A percentile compares a stretch with the other conserved stretches of the same genome.
phyloP scores from a whole-genome alignment of 2,797 vertebrate species.

The Sebastes elongatus region DNA sequence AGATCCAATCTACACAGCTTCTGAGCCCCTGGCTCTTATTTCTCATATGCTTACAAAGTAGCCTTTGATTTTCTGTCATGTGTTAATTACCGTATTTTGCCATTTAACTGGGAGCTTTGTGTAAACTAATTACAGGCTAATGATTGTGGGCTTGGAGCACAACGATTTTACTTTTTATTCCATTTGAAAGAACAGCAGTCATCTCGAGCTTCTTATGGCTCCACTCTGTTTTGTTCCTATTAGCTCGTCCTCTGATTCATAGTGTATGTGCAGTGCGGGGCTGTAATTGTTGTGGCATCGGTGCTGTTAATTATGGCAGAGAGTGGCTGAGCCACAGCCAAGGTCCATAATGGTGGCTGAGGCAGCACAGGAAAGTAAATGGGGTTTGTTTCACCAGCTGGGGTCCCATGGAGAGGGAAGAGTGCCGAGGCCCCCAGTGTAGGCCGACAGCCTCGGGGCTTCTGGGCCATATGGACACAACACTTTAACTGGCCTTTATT shows the following conservation, averaged over 20 bases:
- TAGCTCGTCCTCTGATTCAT: conserved; percentile 94
- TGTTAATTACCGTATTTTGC: conserved; percentile 99
- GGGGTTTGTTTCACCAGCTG: conserved; percentile 98
- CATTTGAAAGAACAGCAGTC: conserved; percentile 86
- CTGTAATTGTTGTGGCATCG: conserved; percentile 97
- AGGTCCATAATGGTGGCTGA: conserved; percentile 95
- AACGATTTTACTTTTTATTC: conserved; percentile 95
- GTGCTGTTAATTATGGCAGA: conserved; percentile 99
- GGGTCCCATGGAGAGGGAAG: conserved; percentile 92
- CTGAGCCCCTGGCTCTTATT: conserved; percentile 91
- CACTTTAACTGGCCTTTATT: conserved; percentile 85
- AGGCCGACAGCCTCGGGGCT: conserved; percentile 90
- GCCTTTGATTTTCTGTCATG: conserved; percentile 99
- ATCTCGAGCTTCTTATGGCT: conserved; percentile 87
- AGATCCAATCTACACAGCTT: conserved; percentile 90
- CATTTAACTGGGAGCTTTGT: conserved; percentile 98
- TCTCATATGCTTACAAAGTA: conserved; percentile 97
- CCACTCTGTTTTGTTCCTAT: conserved; percentile 92
- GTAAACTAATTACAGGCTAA: conserved; percentile 99
- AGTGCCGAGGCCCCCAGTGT: conserved; percentile 89
- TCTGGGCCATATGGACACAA: conserved; percentile 95
- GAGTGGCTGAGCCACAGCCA: conserved; percentile 98
- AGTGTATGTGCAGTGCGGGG: conserved; percentile 86
- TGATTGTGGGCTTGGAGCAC: conserved; percentile 93
- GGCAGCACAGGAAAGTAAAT: conserved; percentile 95